Conservation (phyloP, 2,113 vertebrate species). For the Cyphotilapia sp. region DNA sequence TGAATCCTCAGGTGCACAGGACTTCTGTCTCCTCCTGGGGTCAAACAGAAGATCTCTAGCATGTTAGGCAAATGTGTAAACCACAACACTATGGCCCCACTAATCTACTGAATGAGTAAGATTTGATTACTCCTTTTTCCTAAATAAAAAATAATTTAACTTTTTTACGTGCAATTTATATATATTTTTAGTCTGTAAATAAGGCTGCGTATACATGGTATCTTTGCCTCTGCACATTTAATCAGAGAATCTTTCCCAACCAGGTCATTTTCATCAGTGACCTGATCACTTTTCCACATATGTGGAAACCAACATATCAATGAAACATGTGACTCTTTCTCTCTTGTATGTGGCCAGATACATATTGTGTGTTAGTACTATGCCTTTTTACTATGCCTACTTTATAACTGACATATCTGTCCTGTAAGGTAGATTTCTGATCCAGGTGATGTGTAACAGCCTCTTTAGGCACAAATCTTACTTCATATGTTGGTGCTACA, state of each 20-base stretch:
- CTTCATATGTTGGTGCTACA: neutral
- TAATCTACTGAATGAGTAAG: neutral
- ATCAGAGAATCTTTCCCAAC: neutral
- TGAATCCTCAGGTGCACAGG: neutral
- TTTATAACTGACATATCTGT: neutral
- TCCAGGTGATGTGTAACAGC: neutral
- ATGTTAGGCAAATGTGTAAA: neutral
- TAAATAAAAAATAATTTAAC: neutral
- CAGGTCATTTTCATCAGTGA: neutral
- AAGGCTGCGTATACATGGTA: neutral
- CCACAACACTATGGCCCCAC: rapidly evolving
- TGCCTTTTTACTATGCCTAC: neutral
- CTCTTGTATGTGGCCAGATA: rapidly evolving
- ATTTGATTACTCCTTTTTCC: neutral
- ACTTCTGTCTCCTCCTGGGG: rapidly evolving
- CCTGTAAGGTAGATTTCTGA: neutral
- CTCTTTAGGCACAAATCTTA: neutral
- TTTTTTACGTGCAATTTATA: neutral
- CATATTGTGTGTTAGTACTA: neutral
- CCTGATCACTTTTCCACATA: neutral
- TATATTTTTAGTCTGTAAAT: neutral
- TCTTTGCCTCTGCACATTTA: neutral
- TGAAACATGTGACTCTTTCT: neutral
- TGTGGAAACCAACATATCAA: neutral
- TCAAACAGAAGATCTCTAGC: neutral